phyloP scores from a whole-genome alignment of 2,113 vertebrate species.

The Sceloporus tristichus region DNA sequence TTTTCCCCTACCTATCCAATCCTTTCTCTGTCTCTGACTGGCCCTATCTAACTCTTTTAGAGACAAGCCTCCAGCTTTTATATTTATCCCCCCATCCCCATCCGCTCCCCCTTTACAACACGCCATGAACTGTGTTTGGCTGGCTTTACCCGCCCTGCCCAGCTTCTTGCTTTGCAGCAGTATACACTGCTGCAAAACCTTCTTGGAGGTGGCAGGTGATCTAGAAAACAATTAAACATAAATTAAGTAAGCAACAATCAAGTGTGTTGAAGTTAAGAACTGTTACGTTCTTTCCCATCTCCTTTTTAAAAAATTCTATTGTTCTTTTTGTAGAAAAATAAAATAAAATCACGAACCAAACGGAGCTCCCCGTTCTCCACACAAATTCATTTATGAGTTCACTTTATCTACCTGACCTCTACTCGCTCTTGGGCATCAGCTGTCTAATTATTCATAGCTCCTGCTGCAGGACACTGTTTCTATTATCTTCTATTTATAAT shows the following conservation, averaged over 20 bases:
- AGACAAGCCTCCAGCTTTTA: no score
- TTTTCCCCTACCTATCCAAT: no score
- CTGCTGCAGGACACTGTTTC: conserved; percentile 60
- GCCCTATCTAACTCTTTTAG: no score
- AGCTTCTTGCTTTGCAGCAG: no score
- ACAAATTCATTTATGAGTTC: conserved; percentile 61
- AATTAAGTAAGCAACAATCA: not conserved
- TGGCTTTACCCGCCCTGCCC: no score
- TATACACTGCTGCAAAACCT: no score
- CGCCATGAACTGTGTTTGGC: no score
- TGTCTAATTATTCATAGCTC: conserved; percentile 62
- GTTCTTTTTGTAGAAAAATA: not conserved
- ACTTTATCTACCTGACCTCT: conserved; percentile 66
- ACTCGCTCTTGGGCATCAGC: conserved; percentile 65
- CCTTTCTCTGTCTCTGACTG: no score
- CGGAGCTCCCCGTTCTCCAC: not conserved
- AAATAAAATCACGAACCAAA: conserved; percentile 38
- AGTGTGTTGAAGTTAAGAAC: not conserved
- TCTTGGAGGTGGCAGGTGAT: not conserved
- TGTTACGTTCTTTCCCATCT: not conserved
- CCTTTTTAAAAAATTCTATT: not conserved
- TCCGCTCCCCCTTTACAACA: no score
- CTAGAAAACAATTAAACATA: not conserved
- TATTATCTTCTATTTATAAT: conserved; percentile 68
- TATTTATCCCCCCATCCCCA: no score